phyloP scores from a whole-genome alignment of 2,113 vertebrate species.

The Menidia beryllina region DNA sequence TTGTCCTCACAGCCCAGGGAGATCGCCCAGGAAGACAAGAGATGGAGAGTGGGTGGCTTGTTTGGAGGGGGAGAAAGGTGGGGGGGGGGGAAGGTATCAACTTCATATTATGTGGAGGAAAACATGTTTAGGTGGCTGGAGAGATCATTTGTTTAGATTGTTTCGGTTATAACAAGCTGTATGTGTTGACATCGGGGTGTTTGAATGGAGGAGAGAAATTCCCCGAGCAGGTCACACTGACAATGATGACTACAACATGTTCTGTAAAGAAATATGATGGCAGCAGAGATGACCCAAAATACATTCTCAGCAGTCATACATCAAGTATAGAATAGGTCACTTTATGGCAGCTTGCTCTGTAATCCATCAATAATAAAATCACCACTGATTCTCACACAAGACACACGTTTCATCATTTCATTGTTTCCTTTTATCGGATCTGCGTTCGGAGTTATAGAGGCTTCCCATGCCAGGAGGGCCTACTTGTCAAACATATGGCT shows the following conservation, averaged over 20 bases:
- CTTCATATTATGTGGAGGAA: conserved; percentile 53
- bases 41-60: conserved; percentile 53
- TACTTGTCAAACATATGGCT: conserved; percentile 79
- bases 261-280: conserved; percentile 56
- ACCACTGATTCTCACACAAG: conserved; percentile 55
- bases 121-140: conserved; percentile 59
- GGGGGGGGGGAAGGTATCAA: conserved; percentile 7
- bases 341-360: conserved; percentile 57
- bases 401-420: conserved; percentile 69
- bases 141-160: conserved; percentile 70
- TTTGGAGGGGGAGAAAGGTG: neutral
- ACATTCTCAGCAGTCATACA: conserved; percentile 69
- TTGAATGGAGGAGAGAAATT: conserved; percentile 40
- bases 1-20: conserved; percentile 75
- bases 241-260: conserved; percentile 62
- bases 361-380: conserved; percentile 75
- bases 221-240: conserved; percentile 60
- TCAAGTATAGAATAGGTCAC: conserved; percentile 57
- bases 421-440: conserved; percentile 64
- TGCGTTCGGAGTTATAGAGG: conserved; percentile 73
- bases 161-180: conserved; percentile 60
- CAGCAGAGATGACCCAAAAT: conserved; percentile 72
- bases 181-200: conserved; percentile 59
- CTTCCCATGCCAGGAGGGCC: conserved; percentile 65
- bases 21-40: conserved; percentile 68